phyloP scores from a whole-genome alignment of 2,888 invertebrate genomes.

The Oxycera nigricornis region DNA sequence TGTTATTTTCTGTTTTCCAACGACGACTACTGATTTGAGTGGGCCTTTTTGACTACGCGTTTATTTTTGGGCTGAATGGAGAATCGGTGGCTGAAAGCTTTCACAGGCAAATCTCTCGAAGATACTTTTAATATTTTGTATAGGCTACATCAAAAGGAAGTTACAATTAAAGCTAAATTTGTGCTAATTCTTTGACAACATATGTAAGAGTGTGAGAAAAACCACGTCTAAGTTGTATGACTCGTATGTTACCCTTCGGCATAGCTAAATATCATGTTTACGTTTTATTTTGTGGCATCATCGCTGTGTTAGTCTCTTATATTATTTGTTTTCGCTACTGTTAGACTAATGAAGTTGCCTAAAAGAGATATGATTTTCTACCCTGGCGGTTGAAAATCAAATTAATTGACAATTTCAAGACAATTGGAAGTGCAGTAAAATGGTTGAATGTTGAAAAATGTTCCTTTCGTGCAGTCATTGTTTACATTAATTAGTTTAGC shows the following conservation, averaged over 20 bases:
- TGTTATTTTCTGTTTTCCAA: background rate
- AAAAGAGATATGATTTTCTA: too few relatives aligned
- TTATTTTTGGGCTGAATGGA: background rate
- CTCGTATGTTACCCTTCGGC: conserved; percentile 8
- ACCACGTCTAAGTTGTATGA: background rate
- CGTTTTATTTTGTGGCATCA: background rate
- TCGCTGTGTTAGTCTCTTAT: too few relatives aligned
- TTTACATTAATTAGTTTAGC: too few relatives aligned
- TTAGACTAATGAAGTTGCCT: too few relatives aligned
- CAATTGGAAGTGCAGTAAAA: too few relatives aligned
- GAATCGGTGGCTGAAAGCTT: conserved; percentile 3
- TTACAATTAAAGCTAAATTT: background rate
- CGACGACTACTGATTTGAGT: background rate
- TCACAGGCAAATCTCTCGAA: background rate
- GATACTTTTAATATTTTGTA: background rate
- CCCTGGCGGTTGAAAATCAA: too few relatives aligned
- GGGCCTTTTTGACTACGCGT: background rate
- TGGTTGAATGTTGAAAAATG: too few relatives aligned
- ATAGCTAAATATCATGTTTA: conserved; percentile 1
- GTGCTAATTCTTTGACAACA: conserved; percentile 27
- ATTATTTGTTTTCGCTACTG: too few relatives aligned
- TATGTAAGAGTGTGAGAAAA: background rate
- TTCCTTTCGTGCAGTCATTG: too few relatives aligned
- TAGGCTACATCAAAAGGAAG: background rate
- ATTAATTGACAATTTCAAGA: too few relatives aligned